A percentile compares a stretch with the other conserved stretches of the same genome.
Conservation (phyloP, 2,797 vertebrate species). For the Squalus acanthias region DNA sequence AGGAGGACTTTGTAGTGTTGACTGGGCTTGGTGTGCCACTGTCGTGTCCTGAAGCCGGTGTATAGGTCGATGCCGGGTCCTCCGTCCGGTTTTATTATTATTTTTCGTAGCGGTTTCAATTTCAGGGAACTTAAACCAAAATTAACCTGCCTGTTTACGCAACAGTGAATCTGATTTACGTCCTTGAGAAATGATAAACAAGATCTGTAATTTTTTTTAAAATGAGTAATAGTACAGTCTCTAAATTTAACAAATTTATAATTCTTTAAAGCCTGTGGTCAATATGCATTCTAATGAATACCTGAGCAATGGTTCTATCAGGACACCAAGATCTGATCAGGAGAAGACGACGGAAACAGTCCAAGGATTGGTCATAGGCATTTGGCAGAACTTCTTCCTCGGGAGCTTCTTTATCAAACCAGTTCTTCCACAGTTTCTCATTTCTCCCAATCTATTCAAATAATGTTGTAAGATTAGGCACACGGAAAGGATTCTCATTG, state of each 20-base stretch:
- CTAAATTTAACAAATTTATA: not conserved
- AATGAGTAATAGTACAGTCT: not conserved
- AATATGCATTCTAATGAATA: conserved; percentile 46
- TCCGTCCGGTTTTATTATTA: no score
- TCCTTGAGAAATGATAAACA: not conserved
- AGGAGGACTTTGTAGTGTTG: no score
- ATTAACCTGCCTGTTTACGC: not conserved
- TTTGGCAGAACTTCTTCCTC: conserved; percentile 81
- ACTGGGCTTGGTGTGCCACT: no score
- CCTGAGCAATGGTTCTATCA: conserved; percentile 91
- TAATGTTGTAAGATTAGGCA: not conserved
- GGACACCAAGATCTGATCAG: conserved; percentile 94
- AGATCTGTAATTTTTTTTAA: not conserved
- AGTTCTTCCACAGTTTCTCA: conserved; percentile 88
- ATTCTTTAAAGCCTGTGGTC: no score
- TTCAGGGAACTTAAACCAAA: not conserved
- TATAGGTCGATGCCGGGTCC: no score
- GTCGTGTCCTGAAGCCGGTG: no score
- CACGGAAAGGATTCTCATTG: not conserved
- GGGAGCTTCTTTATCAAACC: conserved; percentile 90
- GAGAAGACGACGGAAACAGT: conserved; percentile 81
- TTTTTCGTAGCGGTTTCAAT: no score
- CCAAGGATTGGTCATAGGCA: conserved; percentile 75
- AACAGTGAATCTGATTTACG: not conserved
- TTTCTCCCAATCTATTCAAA: conserved; percentile 70